Conservation (phyloP, 1,140 invertebrate genomes). For the Tigriopus japonicus region DNA sequence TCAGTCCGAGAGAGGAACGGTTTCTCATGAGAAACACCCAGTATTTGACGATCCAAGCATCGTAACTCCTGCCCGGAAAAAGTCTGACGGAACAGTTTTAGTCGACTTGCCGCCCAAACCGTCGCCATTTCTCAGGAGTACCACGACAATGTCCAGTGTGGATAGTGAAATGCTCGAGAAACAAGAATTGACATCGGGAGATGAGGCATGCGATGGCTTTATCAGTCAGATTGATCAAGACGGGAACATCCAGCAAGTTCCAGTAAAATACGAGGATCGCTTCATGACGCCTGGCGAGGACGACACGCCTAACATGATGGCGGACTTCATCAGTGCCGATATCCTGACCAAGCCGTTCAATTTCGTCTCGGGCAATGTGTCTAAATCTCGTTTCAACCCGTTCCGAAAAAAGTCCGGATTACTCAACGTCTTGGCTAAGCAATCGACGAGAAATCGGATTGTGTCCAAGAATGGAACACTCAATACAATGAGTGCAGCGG, state of each 20-base stretch:
- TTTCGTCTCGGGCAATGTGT: slow-evolving; percentile 5
- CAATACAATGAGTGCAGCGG: slow-evolving; percentile 5
- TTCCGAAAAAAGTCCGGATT: slow-evolving; percentile 14
- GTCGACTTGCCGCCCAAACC: too few relatives aligned
- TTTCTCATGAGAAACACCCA: too few relatives aligned
- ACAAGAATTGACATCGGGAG: too few relatives aligned
- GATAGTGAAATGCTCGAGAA: too few relatives aligned
- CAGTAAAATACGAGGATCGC: slow-evolving; percentile 1
- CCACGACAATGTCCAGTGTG: too few relatives aligned
- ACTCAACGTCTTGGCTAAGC: not conserved
- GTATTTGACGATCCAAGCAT: too few relatives aligned
- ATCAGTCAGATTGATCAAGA: slow-evolving; percentile 8
- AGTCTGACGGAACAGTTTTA: too few relatives aligned
- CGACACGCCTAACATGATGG: not conserved
- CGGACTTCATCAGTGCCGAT: slow-evolving; percentile 5
- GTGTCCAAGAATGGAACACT: slow-evolving; percentile 12
- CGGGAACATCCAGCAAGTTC: slow-evolving; percentile 5
- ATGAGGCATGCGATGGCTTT: not conserved
- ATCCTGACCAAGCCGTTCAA: slow-evolving; percentile 9
- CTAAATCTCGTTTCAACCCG: slow-evolving; percentile 9
- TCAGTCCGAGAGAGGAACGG: too few relatives aligned
- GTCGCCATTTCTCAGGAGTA: too few relatives aligned
- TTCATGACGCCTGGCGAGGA: not conserved
- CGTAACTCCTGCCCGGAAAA: too few relatives aligned
- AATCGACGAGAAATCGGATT: slow-evolving; percentile 9